These are phyloP conservation scores for Girardinichthys multiradiatus DNA, from an alignment of 2,113 vertebrate genomes.

Conservation along the genomic window DNA sequence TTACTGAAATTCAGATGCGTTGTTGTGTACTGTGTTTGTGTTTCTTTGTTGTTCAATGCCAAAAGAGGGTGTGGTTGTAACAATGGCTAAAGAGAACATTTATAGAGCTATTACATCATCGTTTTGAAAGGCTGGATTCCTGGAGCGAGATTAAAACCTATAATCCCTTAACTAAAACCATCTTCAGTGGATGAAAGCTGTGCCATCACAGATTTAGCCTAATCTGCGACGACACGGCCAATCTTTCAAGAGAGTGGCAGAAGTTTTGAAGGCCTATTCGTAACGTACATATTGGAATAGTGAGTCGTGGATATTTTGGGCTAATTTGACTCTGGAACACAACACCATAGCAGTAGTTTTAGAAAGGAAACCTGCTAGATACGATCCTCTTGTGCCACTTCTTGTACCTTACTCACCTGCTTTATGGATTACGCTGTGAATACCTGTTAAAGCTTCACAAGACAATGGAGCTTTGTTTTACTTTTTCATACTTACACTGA, in stretches of 20 bases:
- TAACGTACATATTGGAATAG: constrained; percentile 24
- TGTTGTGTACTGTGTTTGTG: constrained; percentile 64
- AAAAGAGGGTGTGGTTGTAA: constrained; percentile 70
- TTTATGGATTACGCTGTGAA: constrained; percentile 53
- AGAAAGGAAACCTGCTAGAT: constrained; percentile 36
- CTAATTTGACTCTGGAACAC: constrained; percentile 32
- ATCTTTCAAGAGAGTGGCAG: constrained; percentile 59
- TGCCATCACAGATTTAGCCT: constrained; percentile 63
- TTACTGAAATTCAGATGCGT: constrained; percentile 63
- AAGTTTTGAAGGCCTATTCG: constrained; percentile 45
- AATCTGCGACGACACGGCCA: constrained; percentile 50
- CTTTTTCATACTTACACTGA: constrained; percentile 49
- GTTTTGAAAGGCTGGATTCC: constrained; percentile 62
- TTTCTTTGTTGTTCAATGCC: constrained; percentile 77
- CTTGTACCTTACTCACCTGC: constrained; percentile 29
- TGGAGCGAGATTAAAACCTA: constrained; percentile 48
- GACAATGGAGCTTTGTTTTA: constrained; percentile 38
- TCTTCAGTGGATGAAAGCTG: constrained; percentile 64
- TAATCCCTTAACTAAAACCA: constrained; percentile 68
- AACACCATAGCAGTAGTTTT: constrained; percentile 38
- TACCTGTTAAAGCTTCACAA: constrained; percentile 44
- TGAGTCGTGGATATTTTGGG: constrained; percentile 5
- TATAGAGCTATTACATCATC: constrained; percentile 56
- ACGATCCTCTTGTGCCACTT: constrained; percentile 50
- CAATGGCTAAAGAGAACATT: constrained; percentile 54